Evolutionary conservation across 1,140 invertebrate genomes (phyloP), one percentile per base, ranked within the genome.

Genomic region (Ostrea denselamellosa): DNA sequence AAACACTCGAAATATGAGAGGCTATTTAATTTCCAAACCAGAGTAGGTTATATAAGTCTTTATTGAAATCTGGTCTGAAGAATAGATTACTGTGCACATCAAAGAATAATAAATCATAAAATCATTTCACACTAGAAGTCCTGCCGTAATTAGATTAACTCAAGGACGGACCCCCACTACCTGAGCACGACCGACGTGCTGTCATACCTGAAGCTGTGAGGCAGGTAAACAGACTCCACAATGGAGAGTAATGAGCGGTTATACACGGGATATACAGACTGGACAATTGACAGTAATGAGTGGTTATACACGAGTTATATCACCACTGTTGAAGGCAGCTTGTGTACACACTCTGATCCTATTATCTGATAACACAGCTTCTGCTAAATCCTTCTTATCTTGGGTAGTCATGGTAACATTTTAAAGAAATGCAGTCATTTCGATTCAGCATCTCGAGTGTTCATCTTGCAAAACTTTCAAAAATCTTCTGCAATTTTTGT

Each of bases 71-170:
- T 77, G 22, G 12, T 28, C 9, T 25, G 28, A 28, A 28, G 68
- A 77, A 77, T 77, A 14, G 68, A 77, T 62, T 28, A 77, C 34
- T n/a, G 22, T 14, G 14, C 68, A 77, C 68, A 77, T 25, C 25
- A 77, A 77, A 77, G 68, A 25, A 77, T 28, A 77, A 77, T 25
- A 77, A 71, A 77, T 77, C 68, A 77, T 77, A 77, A 77, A 28
- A 8, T 25, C 28, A 34, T 77, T 77, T n/a, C n/a, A 62, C 56
- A 62, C 17, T n/a, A 17, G 56, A 17, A 10, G 68, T 8, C 28
- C 8, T 9, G 9, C 25, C 9, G 9, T 77, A 28, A 77, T 77
- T 77, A 77, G 22, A 77, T 77, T 77, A 34, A 77, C 68, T 77
- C 68, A 77, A 44, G 25, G 2, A 34, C 22, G 5, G 56, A 62